Conservation (phyloP, 2,888 invertebrate species). For the Cheilosia vernalis region DNA sequence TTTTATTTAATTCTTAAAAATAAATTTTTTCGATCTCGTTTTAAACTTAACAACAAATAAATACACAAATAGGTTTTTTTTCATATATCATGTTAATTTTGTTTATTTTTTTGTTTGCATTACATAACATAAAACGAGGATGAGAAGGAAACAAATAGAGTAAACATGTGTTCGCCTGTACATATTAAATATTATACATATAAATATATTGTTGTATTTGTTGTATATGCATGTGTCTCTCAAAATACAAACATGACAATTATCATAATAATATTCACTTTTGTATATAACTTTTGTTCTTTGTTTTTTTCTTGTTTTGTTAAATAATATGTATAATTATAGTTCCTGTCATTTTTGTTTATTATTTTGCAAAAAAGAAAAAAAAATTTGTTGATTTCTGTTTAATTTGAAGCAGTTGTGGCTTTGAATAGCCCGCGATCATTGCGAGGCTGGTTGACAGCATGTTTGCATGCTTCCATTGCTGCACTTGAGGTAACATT, state of each 20-base stretch:
- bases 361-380: constrained; percentile 35
- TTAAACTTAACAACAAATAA: constrained; percentile 77
- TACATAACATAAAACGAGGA: constrained; percentile 63
- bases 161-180: constrained; percentile 47
- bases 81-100: constrained; percentile 39
- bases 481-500: constrained; percentile 74
- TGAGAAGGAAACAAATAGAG: constrained; percentile 61
- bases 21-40: constrained; percentile 62
- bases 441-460: constrained; percentile 75
- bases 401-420: constrained; percentile 77
- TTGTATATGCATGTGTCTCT: constrained; percentile 20
- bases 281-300: constrained; percentile 34
- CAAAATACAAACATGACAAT: constrained; percentile 58
- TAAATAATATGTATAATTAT: constrained; percentile 18
- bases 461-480: constrained; percentile 77
- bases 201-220: constrained; percentile 22
- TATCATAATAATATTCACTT: constrained; percentile 13
- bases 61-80: constrained; percentile 69
- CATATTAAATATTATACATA: constrained; percentile 28
- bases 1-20: constrained; percentile 61
- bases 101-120: constrained; percentile 20
- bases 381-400: constrained; percentile 7
- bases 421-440: constrained; percentile 77
- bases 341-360: constrained; percentile 30
- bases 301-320: constrained; percentile 29